Conservation (phyloP, 2,888 invertebrate species). For the Nyleta sp. region DNA sequence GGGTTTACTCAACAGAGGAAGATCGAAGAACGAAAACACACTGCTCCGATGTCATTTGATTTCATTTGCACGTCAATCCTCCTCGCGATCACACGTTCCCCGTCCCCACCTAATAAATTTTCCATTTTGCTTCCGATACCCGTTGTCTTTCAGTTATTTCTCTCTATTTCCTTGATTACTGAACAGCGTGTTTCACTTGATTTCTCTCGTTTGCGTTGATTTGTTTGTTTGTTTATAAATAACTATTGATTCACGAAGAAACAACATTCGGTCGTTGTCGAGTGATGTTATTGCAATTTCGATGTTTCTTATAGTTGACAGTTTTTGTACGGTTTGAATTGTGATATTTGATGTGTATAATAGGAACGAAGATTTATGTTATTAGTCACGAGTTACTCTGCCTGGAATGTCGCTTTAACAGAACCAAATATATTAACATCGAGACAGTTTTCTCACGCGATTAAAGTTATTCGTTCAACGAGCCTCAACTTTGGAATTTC, state of each 20-base stretch:
- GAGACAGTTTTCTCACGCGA: conserved; percentile 18
- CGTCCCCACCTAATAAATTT: too few relatives aligned
- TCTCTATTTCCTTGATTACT: conserved; percentile 31
- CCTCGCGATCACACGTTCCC: too few relatives aligned
- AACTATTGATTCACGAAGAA: conserved; percentile 27
- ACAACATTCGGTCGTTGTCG: conserved; percentile 69
- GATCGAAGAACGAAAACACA: conserved; percentile 55
- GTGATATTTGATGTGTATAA: conserved; percentile 31
- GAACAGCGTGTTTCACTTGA: conserved; percentile 9
- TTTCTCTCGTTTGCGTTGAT: conserved; percentile 20
- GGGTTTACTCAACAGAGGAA: conserved; percentile 59
- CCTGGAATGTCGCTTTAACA: conserved; percentile 52
- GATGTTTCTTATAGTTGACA: conserved; percentile 67
- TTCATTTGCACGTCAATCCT: conserved; percentile 60
- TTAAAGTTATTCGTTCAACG: conserved; percentile 12
- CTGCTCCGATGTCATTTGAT: conserved; percentile 40
- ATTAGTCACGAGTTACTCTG: conserved; percentile 43
- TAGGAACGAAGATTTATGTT: conserved; percentile 39
- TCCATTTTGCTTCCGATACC: too few relatives aligned
- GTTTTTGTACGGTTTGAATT: conserved; percentile 32
- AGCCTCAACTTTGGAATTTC: too few relatives aligned
- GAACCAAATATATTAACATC: conserved; percentile 31
- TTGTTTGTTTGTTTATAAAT: conserved; percentile 32
- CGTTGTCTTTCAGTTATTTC: conserved; percentile 22
- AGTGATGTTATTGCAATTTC: conserved; percentile 71